Evolutionary conservation across 1,140 invertebrate species (phyloP).

Genomic region (Cryptotermes secundus): DNA sequence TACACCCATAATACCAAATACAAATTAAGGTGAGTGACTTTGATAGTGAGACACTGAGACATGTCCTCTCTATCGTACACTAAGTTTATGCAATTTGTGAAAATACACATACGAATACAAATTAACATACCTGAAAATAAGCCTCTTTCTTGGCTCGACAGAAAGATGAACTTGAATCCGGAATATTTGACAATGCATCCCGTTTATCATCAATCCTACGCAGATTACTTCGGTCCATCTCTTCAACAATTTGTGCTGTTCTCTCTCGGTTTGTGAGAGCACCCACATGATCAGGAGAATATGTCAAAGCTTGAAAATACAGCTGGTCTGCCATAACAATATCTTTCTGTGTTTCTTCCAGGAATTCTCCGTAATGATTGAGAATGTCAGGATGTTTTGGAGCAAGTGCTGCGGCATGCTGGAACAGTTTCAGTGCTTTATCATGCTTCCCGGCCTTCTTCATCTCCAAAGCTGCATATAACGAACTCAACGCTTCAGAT

Average conservation of each 20-base stretch:
- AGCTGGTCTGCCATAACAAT: slow-evolving; percentile 87
- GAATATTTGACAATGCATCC: slow-evolving; percentile 75
- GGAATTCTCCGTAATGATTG: slow-evolving; percentile 90
- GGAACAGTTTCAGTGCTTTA: slow-evolving; percentile 85
- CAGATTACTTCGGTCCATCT: slow-evolving; percentile 79
- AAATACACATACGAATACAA: not conserved
- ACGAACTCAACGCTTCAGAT: slow-evolving; percentile 76
- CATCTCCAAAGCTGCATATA: slow-evolving; percentile 83
- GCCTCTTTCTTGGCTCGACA: slow-evolving; percentile 88
- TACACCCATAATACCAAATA: too few species aligned
- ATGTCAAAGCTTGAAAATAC: slow-evolving; percentile 78
- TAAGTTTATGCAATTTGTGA: not conserved
- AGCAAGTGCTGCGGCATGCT: slow-evolving; percentile 86
- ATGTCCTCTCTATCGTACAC: not conserved
- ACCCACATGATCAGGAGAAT: slow-evolving; percentile 77
- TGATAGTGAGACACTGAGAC: not conserved
- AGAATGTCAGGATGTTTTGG: slow-evolving; percentile 91
- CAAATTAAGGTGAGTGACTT: too few species aligned
- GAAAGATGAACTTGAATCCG: slow-evolving; percentile 75
- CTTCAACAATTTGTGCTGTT: slow-evolving; percentile 85
- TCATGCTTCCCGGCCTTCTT: slow-evolving; percentile 76
- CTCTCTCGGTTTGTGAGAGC: slow-evolving; percentile 80
- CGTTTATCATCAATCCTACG: slow-evolving; percentile 84
- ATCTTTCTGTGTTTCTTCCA: slow-evolving; percentile 84
- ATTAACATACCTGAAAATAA: slow-evolving; percentile 64